Conservation (phyloP, 2,888 invertebrate species). For the Erannis defoliaria region DNA sequence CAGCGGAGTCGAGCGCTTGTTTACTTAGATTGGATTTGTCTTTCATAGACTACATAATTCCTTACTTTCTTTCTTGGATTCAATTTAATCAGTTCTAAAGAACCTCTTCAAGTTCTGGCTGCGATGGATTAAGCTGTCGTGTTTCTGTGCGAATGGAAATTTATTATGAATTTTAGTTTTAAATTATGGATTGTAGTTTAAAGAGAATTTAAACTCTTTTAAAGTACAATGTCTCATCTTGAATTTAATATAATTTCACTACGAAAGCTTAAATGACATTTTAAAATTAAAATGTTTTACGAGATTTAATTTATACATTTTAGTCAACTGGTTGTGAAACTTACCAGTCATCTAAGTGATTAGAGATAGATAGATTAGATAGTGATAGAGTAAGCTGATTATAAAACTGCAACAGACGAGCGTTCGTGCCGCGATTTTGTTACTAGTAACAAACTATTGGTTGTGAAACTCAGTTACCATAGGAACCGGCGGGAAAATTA, state of each 20-base stretch:
- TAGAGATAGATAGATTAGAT: too few species aligned
- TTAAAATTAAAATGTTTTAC: neutral
- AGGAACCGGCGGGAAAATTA: too few species aligned
- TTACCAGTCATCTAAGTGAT: too few species aligned
- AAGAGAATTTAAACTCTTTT: slow-evolving; percentile 4
- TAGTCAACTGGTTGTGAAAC: too few species aligned
- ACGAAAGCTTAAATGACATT: neutral
- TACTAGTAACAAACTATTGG: too few species aligned
- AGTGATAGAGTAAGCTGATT: too few species aligned
- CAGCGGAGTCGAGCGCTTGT: slow-evolving; percentile 57
- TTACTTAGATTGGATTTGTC: slow-evolving; percentile 72
- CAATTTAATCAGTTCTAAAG: slow-evolving; percentile 44
- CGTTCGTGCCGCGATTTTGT: too few species aligned
- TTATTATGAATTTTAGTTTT: slow-evolving; percentile 21
- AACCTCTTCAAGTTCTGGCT: slow-evolving; percentile 39
- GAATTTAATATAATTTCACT: neutral
- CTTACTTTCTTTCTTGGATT: slow-evolving; percentile 52
- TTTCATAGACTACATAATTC: slow-evolving; percentile 58
- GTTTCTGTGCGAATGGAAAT: slow-evolving; percentile 29
- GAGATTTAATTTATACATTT: neutral
- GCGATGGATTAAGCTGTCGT: slow-evolving; percentile 42
- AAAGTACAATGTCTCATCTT: neutral
- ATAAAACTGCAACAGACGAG: too few species aligned
- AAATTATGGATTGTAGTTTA: slow-evolving; percentile 14
- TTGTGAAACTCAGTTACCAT: too few species aligned